Conservation (phyloP, 2,113 vertebrate genomes). For the Vulpes vulpes region DNA sequence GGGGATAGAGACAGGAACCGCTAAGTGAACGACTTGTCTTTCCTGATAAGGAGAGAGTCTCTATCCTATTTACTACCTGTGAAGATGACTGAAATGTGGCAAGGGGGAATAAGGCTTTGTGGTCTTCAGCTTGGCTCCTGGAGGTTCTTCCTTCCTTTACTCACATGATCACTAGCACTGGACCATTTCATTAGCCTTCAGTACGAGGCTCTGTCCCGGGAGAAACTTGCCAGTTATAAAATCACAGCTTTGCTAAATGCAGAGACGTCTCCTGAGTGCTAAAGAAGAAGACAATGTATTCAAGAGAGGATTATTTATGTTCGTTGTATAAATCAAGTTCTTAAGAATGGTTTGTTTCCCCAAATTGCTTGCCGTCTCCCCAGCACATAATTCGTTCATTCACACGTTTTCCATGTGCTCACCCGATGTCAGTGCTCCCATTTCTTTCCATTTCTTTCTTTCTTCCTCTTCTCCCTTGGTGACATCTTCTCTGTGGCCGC, state of each 20-base stretch:
- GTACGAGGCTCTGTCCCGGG: not conserved
- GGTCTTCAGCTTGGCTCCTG: not conserved
- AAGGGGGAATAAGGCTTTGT: not conserved
- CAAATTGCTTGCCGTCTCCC: not conserved
- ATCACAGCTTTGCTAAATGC: not conserved
- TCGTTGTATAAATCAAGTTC: not conserved
- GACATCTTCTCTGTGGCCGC: not conserved
- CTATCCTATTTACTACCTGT: not conserved
- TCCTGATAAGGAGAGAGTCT: not conserved
- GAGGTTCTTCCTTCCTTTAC: not conserved
- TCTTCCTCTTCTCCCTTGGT: not conserved
- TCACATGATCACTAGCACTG: no score
- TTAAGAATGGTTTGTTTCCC: not conserved
- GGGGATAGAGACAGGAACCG: not conserved
- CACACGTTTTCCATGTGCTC: not conserved
- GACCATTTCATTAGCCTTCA: not conserved
- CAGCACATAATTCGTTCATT: not conserved
- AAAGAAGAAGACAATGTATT: not conserved
- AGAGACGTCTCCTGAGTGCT: not conserved
- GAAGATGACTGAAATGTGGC: not conserved
- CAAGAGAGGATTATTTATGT: not conserved
- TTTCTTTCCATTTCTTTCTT: constrained; percentile 27
- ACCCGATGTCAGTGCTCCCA: not conserved
- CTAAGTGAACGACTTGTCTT: not conserved
- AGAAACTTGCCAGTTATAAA: not conserved